Evolutionary conservation across 2,113 vertebrate species (phyloP).

Genomic region (Synchiropus splendidus): DNA sequence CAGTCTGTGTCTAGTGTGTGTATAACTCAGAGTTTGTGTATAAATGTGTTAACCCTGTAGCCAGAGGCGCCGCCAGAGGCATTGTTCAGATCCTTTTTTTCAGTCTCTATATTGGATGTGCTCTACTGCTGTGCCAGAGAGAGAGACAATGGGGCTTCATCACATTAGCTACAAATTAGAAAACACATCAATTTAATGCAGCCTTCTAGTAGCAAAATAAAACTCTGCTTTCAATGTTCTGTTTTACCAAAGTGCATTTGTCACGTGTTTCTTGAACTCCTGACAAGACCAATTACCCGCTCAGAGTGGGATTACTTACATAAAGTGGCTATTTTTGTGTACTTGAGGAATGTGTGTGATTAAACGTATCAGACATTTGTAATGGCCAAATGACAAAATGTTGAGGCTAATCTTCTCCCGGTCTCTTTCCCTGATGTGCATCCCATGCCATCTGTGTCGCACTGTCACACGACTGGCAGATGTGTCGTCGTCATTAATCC

Average conservation of each 20-base stretch:
- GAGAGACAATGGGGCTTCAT: constrained; percentile 29
- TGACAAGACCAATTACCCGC: too few species aligned
- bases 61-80: constrained; percentile 53
- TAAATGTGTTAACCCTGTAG: constrained; percentile 28
- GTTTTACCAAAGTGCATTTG: too few species aligned
- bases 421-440: constrained; percentile 22
- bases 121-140: constrained; percentile 38
- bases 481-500: constrained; percentile 51
- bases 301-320: too few species aligned
- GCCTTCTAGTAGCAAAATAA: too few species aligned
- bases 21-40: constrained; percentile 13
- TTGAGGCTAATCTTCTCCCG: constrained; percentile 13
- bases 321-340: too few species aligned
- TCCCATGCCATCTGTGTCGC: constrained; percentile 45
- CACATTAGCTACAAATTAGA: constrained; percentile 10
- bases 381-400: constrained; percentile 30
- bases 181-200: too few species aligned
- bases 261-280: too few species aligned
- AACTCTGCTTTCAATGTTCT: too few species aligned
- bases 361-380: too few species aligned
- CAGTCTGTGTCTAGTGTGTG: too few species aligned
- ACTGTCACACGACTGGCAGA: constrained; percentile 46
- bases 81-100: constrained; percentile 53
- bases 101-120: constrained; percentile 42
- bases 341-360: too few species aligned